phyloP scores from a whole-genome alignment of 2,113 vertebrate species.

The Psilopsiagon aurifrons region DNA sequence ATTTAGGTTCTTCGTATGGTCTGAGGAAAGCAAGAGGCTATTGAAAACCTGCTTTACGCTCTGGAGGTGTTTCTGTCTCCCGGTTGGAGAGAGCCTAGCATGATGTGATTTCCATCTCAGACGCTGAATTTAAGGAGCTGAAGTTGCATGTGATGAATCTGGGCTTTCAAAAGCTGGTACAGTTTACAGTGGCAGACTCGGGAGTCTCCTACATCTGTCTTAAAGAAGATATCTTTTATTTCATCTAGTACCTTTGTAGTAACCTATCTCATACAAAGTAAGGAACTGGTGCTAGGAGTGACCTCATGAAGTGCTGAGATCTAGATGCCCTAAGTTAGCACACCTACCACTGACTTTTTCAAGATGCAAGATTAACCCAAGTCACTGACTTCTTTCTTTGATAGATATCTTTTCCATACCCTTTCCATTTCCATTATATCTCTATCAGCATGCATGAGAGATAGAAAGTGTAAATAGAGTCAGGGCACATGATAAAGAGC shows the following conservation, averaged over 20 bases:
- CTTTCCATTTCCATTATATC: conserved; percentile 21
- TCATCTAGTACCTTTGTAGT: background rate
- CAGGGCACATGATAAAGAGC: conserved; percentile 31
- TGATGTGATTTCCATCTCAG: background rate
- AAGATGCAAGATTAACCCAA: background rate
- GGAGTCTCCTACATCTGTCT: background rate
- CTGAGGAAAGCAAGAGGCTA: background rate
- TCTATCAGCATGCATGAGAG: conserved; percentile 12
- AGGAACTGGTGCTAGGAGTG: background rate
- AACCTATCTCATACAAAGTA: background rate
- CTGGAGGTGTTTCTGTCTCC: background rate
- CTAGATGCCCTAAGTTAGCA: background rate
- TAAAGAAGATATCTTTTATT: background rate
- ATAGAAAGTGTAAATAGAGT: conserved; percentile 27
- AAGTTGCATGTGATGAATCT: background rate
- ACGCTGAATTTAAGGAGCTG: background rate
- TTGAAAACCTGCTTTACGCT: background rate
- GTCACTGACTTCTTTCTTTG: background rate
- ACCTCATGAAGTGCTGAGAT: background rate
- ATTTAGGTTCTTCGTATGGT: background rate
- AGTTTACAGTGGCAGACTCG: background rate
- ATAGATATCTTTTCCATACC: conserved; percentile 6
- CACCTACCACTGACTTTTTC: background rate
- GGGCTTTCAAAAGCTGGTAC: background rate
- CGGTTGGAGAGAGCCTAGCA: background rate